Percentiles rank a stretch among this genome's conserved stretches.
Conservation (phyloP, 2,888 invertebrate genomes). For the Pseudococcus viburni region DNA sequence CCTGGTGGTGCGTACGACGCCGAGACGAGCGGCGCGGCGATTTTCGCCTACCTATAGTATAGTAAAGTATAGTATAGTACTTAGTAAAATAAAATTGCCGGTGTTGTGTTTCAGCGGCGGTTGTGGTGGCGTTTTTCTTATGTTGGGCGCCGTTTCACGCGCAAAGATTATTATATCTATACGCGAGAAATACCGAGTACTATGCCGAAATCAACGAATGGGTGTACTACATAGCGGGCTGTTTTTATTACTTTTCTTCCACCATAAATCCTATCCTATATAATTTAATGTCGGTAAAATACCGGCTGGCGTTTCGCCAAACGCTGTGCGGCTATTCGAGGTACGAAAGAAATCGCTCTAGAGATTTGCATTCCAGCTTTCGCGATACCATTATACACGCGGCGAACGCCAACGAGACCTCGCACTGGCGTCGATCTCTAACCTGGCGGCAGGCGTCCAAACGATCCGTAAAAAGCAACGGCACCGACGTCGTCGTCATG, state of each 20-base stretch:
- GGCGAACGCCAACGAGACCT: slow-evolving; percentile 57
- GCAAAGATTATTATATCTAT: slow-evolving; percentile 87
- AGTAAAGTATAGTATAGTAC: no score
- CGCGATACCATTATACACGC: slow-evolving; percentile 70
- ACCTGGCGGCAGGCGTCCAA: slow-evolving; percentile 56
- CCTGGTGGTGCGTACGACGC: no score
- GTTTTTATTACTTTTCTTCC: slow-evolving; percentile 85
- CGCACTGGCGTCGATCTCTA: slow-evolving; percentile 37
- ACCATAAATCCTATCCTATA: slow-evolving; percentile 90
- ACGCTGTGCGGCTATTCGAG: slow-evolving; percentile 77
- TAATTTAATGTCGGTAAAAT: slow-evolving; percentile 85
- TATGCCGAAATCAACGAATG: slow-evolving; percentile 81
- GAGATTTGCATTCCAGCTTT: slow-evolving; percentile 74
- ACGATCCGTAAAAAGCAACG: slow-evolving; percentile 54
- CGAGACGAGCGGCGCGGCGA: no score
- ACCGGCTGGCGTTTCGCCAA: slow-evolving; percentile 82
- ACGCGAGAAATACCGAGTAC: slow-evolving; percentile 77
- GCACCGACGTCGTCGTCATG: slow-evolving; percentile 68
- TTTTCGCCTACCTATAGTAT: no score
- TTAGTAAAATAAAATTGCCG: background rate
- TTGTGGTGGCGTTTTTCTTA: slow-evolving; percentile 92
- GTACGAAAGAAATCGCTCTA: slow-evolving; percentile 73
- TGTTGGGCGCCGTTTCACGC: slow-evolving; percentile 98
- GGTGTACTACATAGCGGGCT: slow-evolving; percentile 84
- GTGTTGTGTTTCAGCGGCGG: slow-evolving; percentile 80